Percentiles rank a stretch among this genome's conserved stretches.
Conservation (phyloP, 2,113 vertebrate species). For the Pteruthius melanotis region DNA sequence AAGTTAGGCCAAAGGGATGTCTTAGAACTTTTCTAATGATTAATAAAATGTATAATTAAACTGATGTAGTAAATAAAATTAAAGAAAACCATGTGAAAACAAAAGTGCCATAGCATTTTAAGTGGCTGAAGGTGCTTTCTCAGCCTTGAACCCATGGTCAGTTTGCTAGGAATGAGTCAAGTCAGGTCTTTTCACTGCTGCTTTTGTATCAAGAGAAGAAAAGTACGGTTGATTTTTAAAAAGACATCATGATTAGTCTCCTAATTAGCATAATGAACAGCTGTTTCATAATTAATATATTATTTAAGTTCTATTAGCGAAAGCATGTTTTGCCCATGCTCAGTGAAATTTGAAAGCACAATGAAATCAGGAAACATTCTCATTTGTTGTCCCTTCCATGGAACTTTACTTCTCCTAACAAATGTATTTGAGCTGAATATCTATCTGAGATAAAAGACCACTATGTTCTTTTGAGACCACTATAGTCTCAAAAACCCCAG, state of each 20-base stretch:
- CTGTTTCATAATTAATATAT: neutral
- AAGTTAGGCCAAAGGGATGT: neutral
- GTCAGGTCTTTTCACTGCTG: neutral
- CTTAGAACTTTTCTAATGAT: neutral
- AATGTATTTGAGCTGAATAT: neutral
- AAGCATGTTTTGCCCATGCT: neutral
- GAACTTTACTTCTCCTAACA: neutral
- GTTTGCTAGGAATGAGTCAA: neutral
- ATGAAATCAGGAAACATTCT: neutral
- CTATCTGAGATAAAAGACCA: neutral
- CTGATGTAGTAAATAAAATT: neutral
- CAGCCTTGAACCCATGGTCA: neutral
- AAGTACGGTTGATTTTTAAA: neutral
- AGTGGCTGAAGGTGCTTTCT: neutral
- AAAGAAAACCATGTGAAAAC: neutral
- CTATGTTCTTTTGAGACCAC: rapidly evolving
- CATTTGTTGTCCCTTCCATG: neutral
- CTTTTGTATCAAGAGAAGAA: neutral
- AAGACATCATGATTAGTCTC: neutral
- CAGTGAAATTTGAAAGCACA: neutral
- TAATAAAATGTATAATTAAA: neutral
- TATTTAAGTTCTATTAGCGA: neutral
- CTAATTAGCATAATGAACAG: neutral
- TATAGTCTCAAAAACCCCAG: neutral
- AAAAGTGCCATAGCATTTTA: neutral